Evolutionary conservation across 1,140 invertebrate genomes (phyloP).

Genomic region (Drosophila funebris): DNA sequence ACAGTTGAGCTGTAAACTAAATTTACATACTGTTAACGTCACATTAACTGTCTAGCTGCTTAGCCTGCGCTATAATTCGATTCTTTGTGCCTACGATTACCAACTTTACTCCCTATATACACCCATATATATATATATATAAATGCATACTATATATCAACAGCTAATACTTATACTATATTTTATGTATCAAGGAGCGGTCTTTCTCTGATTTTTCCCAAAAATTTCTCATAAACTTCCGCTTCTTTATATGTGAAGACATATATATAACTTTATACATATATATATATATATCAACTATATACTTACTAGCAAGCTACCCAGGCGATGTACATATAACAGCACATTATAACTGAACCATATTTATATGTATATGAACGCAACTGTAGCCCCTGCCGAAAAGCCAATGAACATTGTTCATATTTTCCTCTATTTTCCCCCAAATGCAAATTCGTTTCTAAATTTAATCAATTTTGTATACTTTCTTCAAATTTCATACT

Average conservation of each 20-base stretch:
- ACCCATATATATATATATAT: conserved; percentile 10
- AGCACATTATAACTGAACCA: conserved; percentile 62
- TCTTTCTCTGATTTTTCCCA: conserved; percentile 12
- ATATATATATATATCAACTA: conserved; percentile 23
- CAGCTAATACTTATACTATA: conserved; percentile 34
- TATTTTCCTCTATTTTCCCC: conserved; percentile 16
- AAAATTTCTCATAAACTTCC: conserved; percentile 34
- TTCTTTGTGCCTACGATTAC: not conserved
- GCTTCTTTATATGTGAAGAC: conserved; percentile 29
- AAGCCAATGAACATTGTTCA: conserved; percentile 8
- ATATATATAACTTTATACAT: conserved; percentile 30
- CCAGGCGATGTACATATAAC: conserved; percentile 79
- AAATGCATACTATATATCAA: conserved; percentile 39
- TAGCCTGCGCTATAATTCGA: not conserved
- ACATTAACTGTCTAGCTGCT: not conserved
- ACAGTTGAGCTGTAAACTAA: too few species aligned
- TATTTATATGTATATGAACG: conserved; percentile 70
- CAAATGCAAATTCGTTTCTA: conserved; percentile 12
- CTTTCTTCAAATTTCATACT: conserved; percentile 9
- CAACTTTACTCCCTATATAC: conserved; percentile 22
- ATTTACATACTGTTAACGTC: not conserved
- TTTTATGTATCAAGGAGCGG: conserved; percentile 39
- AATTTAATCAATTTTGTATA: not conserved
- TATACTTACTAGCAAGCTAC: conserved; percentile 77
- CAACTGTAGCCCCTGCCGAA: conserved; percentile 77